These are phyloP conservation scores for Pachymerium ferrugineum DNA, from an alignment of 2,888 invertebrate species.

Conservation along the genomic window DNA sequence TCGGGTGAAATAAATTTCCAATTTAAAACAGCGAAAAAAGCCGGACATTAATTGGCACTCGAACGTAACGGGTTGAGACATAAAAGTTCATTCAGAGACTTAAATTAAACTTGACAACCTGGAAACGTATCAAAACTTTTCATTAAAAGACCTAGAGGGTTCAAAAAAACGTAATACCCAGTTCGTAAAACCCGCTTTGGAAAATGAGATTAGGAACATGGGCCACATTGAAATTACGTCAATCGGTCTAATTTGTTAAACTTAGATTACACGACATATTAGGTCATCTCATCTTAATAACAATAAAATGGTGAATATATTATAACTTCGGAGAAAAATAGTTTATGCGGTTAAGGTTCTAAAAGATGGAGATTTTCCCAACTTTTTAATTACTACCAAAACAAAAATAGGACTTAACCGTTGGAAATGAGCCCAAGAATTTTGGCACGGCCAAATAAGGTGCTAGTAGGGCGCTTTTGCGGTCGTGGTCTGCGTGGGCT, in stretches of 20 bases:
- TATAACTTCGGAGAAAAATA: not conserved
- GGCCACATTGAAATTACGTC: not conserved
- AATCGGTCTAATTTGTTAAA: not conserved
- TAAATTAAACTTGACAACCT: not conserved
- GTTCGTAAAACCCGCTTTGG: too few species aligned
- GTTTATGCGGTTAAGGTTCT: not conserved
- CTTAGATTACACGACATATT: not conserved
- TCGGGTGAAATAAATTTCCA: not conserved
- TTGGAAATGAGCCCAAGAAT: slow-evolving; percentile 14
- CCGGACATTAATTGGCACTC: not conserved
- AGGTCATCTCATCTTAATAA: not conserved
- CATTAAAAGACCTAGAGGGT: too few species aligned
- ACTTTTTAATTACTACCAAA: not conserved
- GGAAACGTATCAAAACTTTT: not conserved
- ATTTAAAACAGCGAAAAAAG: not conserved
- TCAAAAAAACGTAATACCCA: not conserved
- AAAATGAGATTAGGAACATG: not conserved
- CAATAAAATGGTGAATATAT: not conserved
- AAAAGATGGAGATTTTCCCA: not conserved
- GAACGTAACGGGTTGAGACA: not conserved
- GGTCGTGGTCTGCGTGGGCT: not conserved
- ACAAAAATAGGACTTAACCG: not conserved
- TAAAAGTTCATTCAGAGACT: not conserved
- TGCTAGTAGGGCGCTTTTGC: not conserved
- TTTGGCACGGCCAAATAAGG: slow-evolving; percentile 10